A percentile compares a stretch with the other conserved stretches of the same genome.
These are phyloP conservation scores for Equus przewalskii DNA, from an alignment of 2,113 vertebrate species.

Conservation along the genomic window DNA sequence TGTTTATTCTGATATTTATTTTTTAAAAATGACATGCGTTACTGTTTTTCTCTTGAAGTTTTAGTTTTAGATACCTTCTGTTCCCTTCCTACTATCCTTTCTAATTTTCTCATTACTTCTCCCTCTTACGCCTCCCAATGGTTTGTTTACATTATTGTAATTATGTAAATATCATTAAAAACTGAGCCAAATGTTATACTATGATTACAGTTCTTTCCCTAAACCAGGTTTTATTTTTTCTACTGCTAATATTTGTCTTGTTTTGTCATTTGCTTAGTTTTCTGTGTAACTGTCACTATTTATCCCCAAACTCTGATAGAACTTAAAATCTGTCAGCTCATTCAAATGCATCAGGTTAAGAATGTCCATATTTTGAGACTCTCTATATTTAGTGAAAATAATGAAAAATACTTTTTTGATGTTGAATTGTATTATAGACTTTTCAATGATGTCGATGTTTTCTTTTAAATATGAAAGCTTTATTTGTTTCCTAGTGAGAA, in stretches of 20 bases:
- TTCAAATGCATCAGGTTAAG: background rate
- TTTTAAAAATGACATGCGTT: background rate
- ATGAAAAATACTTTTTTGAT: slow-evolving; percentile 19
- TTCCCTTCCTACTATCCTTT: slow-evolving; percentile 28
- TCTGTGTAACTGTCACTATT: background rate
- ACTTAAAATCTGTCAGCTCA: background rate
- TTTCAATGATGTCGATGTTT: slow-evolving; percentile 7
- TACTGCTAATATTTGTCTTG: background rate
- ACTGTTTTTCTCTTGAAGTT: slow-evolving; percentile 28
- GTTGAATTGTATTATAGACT: slow-evolving; percentile 32
- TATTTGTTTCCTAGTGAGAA: slow-evolving; percentile 14
- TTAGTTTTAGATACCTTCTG: background rate
- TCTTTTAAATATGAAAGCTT: background rate
- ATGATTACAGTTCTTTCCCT: background rate
- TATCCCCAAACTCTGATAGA: background rate
- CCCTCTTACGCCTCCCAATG: background rate
- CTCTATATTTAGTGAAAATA: slow-evolving; percentile 38
- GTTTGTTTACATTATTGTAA: slow-evolving; percentile 39
- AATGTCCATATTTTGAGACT: slow-evolving; percentile 15
- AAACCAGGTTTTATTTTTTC: slow-evolving; percentile 54
- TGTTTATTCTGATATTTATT: background rate
- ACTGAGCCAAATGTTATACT: background rate
- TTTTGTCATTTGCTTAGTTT: slow-evolving; percentile 19
- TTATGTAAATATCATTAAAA: slow-evolving; percentile 42
- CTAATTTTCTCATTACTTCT: slow-evolving; percentile 3